Base-by-base conservation (phyloP, 2,113 vertebrate species). In the Rana temporaria region DNA sequence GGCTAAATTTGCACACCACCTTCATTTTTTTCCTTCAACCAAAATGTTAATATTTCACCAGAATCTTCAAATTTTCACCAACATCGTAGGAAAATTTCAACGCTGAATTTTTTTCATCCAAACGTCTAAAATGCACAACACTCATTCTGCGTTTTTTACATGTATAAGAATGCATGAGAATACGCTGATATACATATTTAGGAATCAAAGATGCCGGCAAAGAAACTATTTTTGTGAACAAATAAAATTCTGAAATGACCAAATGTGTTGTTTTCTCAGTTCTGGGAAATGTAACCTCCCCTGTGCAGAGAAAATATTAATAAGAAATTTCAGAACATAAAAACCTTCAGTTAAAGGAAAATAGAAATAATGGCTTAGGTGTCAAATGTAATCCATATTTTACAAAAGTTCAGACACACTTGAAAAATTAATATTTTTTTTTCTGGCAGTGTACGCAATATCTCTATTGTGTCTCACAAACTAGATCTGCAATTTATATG, bases 341-440 rank as follows among this genome's bases (percentile, higher is more conserved):
- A n/a, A 64, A 84, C 79, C 84, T 24, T 83, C 84, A 81, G 0
- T 0, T 16, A 76, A 74, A 84, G 20, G 11, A n/a, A 59, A 20
- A 76, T 70, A 34, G 30, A 30, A 48, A 15, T 14, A 65, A 14
- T 85, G 72, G 30, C 68, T 85, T 83, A 34, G 24, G 64, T 0
- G 4, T 81, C 56, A 68, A 66, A 56, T 66, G 19, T 79, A 79
- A 79, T 79, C 52, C 64, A 34, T 53, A 67, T 79, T 79, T 79
- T 57, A 53, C 48, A n/a, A 57, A 67, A 66, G 76, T 56, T 67
- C 24, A 67, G 62, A 67, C 14, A 32, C 48, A 55, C 48, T 56
- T 56, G 53, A 67, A 56, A 78, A 56, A 78, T 55, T 52, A 66
- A 55, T 65, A 67, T 42, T 18, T 68, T 56, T 56, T 68, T 66